Evolutionary conservation across 2,797 vertebrate genomes (phyloP).

Genomic region (Synaphobranchus kaupii): DNA sequence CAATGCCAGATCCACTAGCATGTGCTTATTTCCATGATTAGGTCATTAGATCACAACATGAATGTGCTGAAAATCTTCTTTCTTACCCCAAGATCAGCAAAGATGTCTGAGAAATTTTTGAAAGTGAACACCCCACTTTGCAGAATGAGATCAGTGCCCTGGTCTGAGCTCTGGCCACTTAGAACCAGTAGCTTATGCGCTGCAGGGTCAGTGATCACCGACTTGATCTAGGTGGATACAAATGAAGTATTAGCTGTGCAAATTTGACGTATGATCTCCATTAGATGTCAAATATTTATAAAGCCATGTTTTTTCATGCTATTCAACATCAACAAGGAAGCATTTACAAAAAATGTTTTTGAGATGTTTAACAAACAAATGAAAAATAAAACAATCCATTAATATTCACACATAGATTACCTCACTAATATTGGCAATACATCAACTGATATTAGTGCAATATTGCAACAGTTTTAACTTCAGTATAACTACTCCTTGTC

Average conservation of each 20-base stretch:
- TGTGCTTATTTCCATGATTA: neutral
- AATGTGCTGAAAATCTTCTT: neutral
- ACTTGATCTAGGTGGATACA: slow-evolving; percentile 71
- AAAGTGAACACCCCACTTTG: slow-evolving; percentile 87
- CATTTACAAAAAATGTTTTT: neutral
- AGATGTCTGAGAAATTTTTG: slow-evolving; percentile 81
- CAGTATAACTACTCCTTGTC: neutral
- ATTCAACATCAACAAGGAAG: neutral
- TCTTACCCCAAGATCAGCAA: slow-evolving; percentile 82
- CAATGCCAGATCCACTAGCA: neutral
- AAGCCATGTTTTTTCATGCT: neutral
- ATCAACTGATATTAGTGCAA: neutral
- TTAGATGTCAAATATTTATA: neutral
- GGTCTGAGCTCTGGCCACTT: slow-evolving; percentile 88
- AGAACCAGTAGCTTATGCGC: slow-evolving; percentile 87
- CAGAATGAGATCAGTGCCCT: slow-evolving; percentile 84
- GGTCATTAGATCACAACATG: neutral
- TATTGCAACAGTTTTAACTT: neutral
- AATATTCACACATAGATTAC: neutral
- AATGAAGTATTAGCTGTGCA: neutral
- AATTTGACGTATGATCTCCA: neutral
- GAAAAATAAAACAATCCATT: no score
- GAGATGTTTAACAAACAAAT: no score
- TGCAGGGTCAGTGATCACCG: slow-evolving; percentile 81
- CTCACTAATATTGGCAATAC: neutral